Percentiles rank a stretch among this genome's conserved stretches.
Conservation (phyloP, 2,888 invertebrate genomes). For the Ceriagrion tenellum region DNA sequence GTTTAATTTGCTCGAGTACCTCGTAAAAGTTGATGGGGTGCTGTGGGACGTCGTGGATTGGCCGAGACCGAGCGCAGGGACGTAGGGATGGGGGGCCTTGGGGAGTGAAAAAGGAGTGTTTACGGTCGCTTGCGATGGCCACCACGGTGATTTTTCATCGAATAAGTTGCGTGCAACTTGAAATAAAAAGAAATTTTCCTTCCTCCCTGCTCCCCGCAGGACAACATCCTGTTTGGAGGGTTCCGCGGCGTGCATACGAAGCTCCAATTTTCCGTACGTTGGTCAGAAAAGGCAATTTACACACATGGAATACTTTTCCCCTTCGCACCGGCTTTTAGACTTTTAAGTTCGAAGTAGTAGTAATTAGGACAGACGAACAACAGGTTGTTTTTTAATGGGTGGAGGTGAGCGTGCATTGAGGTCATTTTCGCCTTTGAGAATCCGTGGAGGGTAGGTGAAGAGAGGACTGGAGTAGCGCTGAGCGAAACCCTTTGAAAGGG, state of each 20-base stretch:
- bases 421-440: too few relatives aligned
- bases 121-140: background rate
- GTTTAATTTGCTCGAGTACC: slow-evolving; percentile 50
- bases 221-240: background rate
- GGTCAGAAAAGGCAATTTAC: too few relatives aligned
- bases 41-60: background rate
- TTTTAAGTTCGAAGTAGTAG: too few relatives aligned
- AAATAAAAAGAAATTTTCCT: background rate
- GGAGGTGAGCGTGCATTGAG: too few relatives aligned
- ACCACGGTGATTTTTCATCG: slow-evolving; percentile 38
- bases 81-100: background rate
- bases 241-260: background rate
- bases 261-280: background rate
- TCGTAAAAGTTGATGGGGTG: slow-evolving; percentile 48
- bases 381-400: too few relatives aligned
- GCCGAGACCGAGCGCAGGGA: background rate
- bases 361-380: too few relatives aligned
- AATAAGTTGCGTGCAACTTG: slow-evolving; percentile 26
- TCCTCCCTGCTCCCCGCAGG: background rate
- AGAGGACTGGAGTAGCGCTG: too few relatives aligned
- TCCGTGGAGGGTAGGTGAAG: too few relatives aligned
- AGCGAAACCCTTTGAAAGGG: too few relatives aligned
- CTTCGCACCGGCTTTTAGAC: too few relatives aligned
- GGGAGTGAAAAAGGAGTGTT: slow-evolving; percentile 17
- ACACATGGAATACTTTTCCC: too few relatives aligned